phyloP scores from a whole-genome alignment of 2,888 invertebrate genomes.

The Hypomecis punctinalis region DNA sequence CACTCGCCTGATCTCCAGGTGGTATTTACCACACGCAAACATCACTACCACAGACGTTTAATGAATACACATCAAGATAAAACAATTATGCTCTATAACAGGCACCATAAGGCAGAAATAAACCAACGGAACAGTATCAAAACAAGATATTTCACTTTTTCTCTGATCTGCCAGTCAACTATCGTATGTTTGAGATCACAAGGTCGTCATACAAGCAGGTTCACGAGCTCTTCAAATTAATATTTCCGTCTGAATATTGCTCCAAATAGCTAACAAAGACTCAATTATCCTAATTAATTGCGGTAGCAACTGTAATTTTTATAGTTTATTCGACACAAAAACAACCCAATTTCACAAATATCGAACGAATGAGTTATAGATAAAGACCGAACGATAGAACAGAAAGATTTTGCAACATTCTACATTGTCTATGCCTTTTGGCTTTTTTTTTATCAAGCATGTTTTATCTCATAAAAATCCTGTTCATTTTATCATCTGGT shows the following conservation, averaged over 20 bases:
- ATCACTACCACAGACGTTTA: constrained; percentile 64
- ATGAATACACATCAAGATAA: constrained; percentile 30
- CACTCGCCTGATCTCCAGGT: constrained; percentile 75
- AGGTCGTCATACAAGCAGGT: constrained; percentile 64
- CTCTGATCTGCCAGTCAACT: constrained; percentile 65
- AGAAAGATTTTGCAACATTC: background rate
- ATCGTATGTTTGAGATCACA: constrained; percentile 64
- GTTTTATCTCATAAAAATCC: background rate
- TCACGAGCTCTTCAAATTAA: constrained; percentile 44
- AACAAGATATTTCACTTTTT: constrained; percentile 51
- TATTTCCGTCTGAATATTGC: constrained; percentile 42
- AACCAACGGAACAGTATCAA: constrained; percentile 16
- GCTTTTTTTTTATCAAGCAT: background rate
- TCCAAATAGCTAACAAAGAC: constrained; percentile 39
- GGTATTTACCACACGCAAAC: constrained; percentile 74
- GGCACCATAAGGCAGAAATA: constrained; percentile 11
- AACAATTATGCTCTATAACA: constrained; percentile 1
- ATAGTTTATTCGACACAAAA: constrained; percentile 61
- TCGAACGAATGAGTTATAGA: constrained; percentile 52
- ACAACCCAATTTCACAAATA: constrained; percentile 71
- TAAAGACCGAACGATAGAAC: constrained; percentile 38
- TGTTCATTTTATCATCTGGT: no score
- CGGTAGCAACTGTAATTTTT: constrained; percentile 35
- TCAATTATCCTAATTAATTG: constrained; percentile 47
- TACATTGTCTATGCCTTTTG: background rate